Base-by-base conservation (phyloP, 2,888 invertebrate species). In the Rhamphomyia laevipes region DNA sequence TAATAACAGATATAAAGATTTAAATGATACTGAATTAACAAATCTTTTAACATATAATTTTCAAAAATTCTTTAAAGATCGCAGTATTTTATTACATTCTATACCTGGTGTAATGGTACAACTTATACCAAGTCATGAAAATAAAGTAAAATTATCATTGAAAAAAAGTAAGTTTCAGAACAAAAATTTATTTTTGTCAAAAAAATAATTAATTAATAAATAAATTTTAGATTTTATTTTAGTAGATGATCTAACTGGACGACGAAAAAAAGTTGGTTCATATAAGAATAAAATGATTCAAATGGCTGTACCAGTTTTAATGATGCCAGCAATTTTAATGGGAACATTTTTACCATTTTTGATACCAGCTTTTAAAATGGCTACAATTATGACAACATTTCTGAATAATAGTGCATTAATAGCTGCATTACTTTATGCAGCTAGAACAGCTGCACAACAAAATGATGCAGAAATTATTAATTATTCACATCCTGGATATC, bases 351-450 rank as follows among this genome's bases (percentile, higher is more conserved):
- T 83, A 59, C 84, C 84, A 0, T 83, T 83, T 63, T 63, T 82
- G 16, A 63, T 84, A 59, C 84, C 84, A 1, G 78, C 78, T 0
- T 61, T 84, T 15, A 82, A 82, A 62, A 74, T 83, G 74, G 77
- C 78, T 63, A 78, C 80, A 1, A 67, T 81, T 30, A 72, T 74
- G 43, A 75, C 77, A 1, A 75, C 75, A 1, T 72, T 82, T 63
- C 66, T 84, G 43, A 84, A 84, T 63, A 80, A 82, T 56, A 78
- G 82, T 72, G 82, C 81, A 1, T 73, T 84, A 37, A 70, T 74
- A 23, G 77, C 81, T 0, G 80, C 81, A 1, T 54, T 71, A 33
- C 60, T 70, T 44, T 70, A 68, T 51, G 67, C 67, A 2, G 68
- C 68, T 3, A 60, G 66, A 44, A 67, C 62, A 2, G 63, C 66